Base-by-base conservation (phyloP, 2,888 invertebrate species). In the Apamea sordens region DNA sequence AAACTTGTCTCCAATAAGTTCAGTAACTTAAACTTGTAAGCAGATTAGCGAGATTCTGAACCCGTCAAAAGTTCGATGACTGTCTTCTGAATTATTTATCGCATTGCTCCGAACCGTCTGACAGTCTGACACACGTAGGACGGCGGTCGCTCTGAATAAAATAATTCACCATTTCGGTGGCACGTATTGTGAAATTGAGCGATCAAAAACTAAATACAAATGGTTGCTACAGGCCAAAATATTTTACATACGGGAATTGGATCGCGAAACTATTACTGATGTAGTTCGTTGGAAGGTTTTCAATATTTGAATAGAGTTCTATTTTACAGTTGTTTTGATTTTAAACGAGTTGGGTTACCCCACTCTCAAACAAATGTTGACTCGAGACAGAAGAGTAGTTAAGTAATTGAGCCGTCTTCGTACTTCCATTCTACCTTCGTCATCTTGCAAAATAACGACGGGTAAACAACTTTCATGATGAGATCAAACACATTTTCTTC, bases 61-160 rank as follows among this genome's bases (percentile, higher is more conserved):
- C 70, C 71, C 77, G 84, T 82, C 85, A 72, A 70, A 84, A 89
- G 79, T 88, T 89, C 74, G 83, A 83, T 78, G 76, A 69, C 76
- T 77, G 85, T 76, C 76, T 68, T 63, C 73, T 89, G 89, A 89
- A 89, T 89, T 89, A 89, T 89, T 89, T 88, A 89, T 89, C 76
- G 68, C 82, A 70, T 77, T 68, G 77, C 82, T 82, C 67, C 84
- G 75, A 74, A 28, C 63, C 50, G 80, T 73, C 79, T 74, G 79
- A 56, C 73, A 56, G 80, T 73, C 79, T 80, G 80, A 56, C 80
- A 79, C 73, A 80, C 65, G 73, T 65, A 64, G 56, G 73, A 50
- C 69, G 64, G 67, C 28, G 77, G 61, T 56, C 18, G 71, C 61
- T 78, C 18, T 74, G 80, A 87, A 86, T 83, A 79, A 86, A 80